Evolutionary conservation across 2,888 invertebrate species (phyloP).

Genomic region (Oscheius myriophilus): DNA sequence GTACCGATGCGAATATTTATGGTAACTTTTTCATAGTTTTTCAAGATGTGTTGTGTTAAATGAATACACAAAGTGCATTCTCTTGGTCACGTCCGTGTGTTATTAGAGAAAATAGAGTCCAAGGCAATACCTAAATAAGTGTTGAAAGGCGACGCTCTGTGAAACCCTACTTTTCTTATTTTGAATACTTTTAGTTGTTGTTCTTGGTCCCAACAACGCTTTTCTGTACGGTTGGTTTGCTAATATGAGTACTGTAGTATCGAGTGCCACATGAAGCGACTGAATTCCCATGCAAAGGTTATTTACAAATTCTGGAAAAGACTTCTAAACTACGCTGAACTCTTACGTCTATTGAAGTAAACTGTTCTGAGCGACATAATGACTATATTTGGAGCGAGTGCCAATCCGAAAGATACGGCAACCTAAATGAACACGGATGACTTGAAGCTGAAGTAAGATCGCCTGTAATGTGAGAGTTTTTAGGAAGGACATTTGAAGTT

Average conservation of each 20-base stretch:
- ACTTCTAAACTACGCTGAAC: not conserved
- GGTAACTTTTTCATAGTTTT: too few species aligned
- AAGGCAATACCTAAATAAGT: too few species aligned
- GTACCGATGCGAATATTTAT: too few species aligned
- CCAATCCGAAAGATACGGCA: not conserved
- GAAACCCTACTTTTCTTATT: too few species aligned
- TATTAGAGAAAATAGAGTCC: too few species aligned
- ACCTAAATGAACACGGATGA: not conserved
- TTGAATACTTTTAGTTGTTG: not conserved
- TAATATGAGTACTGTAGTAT: slow-evolving; percentile 4
- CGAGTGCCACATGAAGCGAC: not conserved
- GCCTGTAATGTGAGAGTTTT: slow-evolving; percentile 8
- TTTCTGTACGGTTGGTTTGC: slow-evolving; percentile 12
- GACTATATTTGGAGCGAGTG: slow-evolving; percentile 1
- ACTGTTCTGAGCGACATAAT: not conserved
- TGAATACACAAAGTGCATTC: too few species aligned
- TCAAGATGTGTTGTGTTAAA: too few species aligned
- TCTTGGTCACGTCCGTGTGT: too few species aligned
- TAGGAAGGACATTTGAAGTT: slow-evolving; percentile 4
- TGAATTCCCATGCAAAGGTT: not conserved
- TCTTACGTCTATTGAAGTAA: slow-evolving; percentile 6
- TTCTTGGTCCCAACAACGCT: not conserved
- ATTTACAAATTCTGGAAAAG: slow-evolving; percentile 4
- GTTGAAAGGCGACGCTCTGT: too few species aligned
- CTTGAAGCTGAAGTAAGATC: too few species aligned